phyloP scores from a whole-genome alignment of 1,140 invertebrate genomes.

The Drosophila pachea region DNA sequence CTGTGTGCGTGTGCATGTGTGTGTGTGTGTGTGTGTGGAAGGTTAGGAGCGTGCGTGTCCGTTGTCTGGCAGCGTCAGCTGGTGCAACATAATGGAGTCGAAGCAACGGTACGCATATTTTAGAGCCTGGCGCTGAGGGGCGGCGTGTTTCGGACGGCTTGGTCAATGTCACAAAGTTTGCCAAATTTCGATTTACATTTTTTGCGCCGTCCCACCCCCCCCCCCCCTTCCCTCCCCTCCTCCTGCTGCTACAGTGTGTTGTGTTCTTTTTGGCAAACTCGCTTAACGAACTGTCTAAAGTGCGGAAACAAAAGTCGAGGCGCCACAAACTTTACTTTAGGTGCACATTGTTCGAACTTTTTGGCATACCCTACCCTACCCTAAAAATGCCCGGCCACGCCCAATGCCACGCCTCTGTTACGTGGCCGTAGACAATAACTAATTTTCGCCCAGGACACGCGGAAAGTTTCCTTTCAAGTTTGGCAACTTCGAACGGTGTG shows the following conservation, averaged over 20 bases:
- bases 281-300: conserved; percentile 29
- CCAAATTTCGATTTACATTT: conserved; percentile 37
- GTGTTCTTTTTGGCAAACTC: conserved; percentile 12
- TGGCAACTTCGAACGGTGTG: background rate
- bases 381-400: background rate
- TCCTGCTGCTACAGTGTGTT: background rate
- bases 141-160: background rate
- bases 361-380: no score
- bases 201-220: background rate
- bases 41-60: background rate
- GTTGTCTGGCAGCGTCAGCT: conserved; percentile 36
- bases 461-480: conserved; percentile 17
- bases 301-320: conserved; percentile 37
- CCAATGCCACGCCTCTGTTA: background rate
- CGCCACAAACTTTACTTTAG: conserved; percentile 35
- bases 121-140: background rate
- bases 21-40: background rate
- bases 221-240: no score
- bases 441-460: conserved; percentile 32
- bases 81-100: conserved; percentile 47
- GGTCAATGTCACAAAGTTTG: conserved; percentile 40
- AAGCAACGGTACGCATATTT: conserved; percentile 31
- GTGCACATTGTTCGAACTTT: conserved; percentile 13
- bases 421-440: conserved; percentile 45
- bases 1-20: background rate